Base-by-base conservation (phyloP, 2,797 vertebrate species). In the Cossypha dichroa region DNA sequence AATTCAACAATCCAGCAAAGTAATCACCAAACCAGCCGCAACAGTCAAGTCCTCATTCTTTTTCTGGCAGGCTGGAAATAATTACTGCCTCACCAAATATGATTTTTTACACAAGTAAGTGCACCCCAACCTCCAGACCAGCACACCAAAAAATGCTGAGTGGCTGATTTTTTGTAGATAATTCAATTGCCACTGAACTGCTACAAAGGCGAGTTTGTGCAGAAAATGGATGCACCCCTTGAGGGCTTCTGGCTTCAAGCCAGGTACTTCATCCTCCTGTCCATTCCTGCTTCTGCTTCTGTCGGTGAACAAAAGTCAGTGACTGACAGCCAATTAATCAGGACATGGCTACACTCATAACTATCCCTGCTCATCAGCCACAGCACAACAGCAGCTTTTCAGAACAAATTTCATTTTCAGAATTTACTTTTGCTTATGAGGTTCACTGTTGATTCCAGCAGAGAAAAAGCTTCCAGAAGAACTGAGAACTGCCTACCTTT, bases 141-240 rank as follows among this genome's bases (percentile, higher is more conserved):
- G 59, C 56, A 40, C 41, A 43, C 13, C 43, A 29, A 66, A 33
- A 79, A 83, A 34, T 6, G 41, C 60, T 46, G 55, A 84, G 28
- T 28, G 58, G 41, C 19, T 85, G 17, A 5, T 58, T 43, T 51
- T 79, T 64, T 74, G 63, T 64, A 3, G 8, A 5, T 4, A 82
- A 69, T 8, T 40, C 69, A 60, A 10, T 28, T 87, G 70, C 51
- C 48, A 36, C 48, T 31, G 34, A 90, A 70, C 72, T 46, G 80
- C 45, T 54, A 40, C 52, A 80, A 72, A 93, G 78, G 81, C 56
- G 52, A 82, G 45, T 51, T 83, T 68, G 68, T 46, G 34, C 34
- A 91, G 86, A 74, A 94, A 92, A 94, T 75, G 51, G 84, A 95
- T 88, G 85, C 76, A 93, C 36, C 76, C 93, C 93, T 81, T n/a